These are phyloP conservation scores for Tamias sibiricus DNA, from an alignment of 2,113 vertebrate genomes.

Conservation along the genomic window DNA sequence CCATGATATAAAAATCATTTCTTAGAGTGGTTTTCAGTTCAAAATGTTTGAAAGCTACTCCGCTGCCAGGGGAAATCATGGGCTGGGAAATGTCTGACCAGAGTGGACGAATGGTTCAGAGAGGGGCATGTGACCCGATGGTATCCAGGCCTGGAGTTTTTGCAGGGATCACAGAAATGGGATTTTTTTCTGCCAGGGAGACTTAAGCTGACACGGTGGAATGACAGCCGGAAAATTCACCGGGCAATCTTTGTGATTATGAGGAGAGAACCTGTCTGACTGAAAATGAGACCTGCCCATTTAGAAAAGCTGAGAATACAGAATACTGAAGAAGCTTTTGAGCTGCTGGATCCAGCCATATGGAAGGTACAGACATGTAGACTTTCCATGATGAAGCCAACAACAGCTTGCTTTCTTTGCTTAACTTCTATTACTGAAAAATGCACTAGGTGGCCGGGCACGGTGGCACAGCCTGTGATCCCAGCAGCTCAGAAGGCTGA, in stretches of 20 bases:
- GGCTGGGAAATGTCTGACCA: neutral
- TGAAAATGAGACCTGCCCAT: neutral
- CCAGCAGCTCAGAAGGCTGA: too few species aligned
- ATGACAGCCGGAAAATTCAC: neutral
- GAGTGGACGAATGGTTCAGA: neutral
- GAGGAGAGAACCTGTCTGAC: neutral
- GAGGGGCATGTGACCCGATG: neutral
- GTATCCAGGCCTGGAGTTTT: neutral
- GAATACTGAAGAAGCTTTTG: neutral
- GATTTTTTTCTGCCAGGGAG: neutral
- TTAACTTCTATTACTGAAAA: neutral
- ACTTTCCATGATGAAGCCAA: neutral
- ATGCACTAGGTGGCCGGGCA: neutral
- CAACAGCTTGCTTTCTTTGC: neutral
- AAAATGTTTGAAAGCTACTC: neutral
- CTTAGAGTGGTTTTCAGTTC: neutral
- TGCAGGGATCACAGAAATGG: neutral
- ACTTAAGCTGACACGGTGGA: neutral
- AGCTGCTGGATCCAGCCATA: neutral
- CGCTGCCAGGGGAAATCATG: neutral
- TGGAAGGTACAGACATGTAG: neutral
- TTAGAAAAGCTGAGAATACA: neutral
- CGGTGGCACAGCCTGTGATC: too few species aligned
- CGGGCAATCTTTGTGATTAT: neutral
- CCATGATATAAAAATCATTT: neutral